Conservation (phyloP, 2,888 invertebrate genomes). For the Nezara viridula region DNA sequence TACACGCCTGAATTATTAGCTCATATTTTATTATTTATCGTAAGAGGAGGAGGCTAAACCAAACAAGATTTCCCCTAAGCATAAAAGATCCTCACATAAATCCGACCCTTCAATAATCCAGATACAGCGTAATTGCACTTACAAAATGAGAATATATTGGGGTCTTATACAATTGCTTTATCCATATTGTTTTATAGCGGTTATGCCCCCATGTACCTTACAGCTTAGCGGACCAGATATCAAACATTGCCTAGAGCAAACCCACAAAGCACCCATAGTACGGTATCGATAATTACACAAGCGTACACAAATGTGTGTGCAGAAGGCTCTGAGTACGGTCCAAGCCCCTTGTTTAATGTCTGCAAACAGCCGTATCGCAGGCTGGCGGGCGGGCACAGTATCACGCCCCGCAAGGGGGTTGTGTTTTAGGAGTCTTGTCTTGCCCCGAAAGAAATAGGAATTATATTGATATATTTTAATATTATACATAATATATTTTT, state of each 20-base stretch:
- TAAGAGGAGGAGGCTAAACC: neutral
- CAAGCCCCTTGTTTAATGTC: neutral
- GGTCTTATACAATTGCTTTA: neutral
- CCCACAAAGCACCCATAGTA: conserved; percentile 21
- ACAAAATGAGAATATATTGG: conserved; percentile 1
- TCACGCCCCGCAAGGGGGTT: neutral
- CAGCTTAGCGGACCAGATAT: neutral
- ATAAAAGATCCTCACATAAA: neutral
- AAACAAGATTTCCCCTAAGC: conserved; percentile 6
- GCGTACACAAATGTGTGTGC: conserved; percentile 40
- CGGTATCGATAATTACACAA: conserved; percentile 44
- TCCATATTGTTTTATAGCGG: conserved; percentile 29
- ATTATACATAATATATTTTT: too few species aligned
- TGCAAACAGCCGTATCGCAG: conserved; percentile 36
- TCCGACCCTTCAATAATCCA: conserved; percentile 28
- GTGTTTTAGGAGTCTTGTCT: neutral
- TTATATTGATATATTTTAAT: too few species aligned
- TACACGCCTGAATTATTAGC: neutral
- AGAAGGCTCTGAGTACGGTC: neutral
- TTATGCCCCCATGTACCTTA: conserved; percentile 4
- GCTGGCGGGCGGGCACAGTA: neutral
- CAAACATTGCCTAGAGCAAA: conserved; percentile 28
- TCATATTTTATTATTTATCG: neutral
- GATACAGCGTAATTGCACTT: conserved; percentile 45
- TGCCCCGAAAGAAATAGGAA: neutral